phyloP scores from a whole-genome alignment of 2,113 vertebrate genomes.

The Chaetodon auriga region DNA sequence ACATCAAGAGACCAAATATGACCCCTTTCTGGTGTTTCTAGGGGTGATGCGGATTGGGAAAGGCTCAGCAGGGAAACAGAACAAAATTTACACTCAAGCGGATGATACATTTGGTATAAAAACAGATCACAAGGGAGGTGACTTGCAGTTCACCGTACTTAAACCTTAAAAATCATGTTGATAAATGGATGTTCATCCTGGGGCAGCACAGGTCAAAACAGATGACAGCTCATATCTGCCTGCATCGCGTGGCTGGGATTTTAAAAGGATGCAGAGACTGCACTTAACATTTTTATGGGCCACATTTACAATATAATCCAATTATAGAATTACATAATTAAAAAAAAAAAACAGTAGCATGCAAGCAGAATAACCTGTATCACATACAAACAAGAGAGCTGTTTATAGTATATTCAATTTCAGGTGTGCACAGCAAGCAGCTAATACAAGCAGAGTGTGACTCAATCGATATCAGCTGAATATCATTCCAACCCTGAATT shows the following conservation, averaged over 20 bases:
- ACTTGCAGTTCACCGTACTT: constrained; percentile 19
- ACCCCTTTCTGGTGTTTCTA: neutral
- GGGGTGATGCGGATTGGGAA: neutral
- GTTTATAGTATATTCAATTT: neutral
- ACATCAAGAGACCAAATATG: neutral
- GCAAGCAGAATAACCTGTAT: neutral
- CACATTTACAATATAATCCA: constrained; percentile 3
- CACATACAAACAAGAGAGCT: neutral
- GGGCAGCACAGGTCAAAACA: constrained; percentile 12
- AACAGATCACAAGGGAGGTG: constrained; percentile 35
- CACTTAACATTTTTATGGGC: neutral
- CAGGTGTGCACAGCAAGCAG: constrained; percentile 1
- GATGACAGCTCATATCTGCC: constrained; percentile 31
- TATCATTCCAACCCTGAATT: constrained; percentile 13
- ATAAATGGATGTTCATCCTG: constrained; percentile 26
- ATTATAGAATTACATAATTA: neutral
- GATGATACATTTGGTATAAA: constrained; percentile 29
- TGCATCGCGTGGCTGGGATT: neutral
- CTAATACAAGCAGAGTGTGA: constrained; percentile 14
- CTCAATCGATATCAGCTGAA: constrained; percentile 32
- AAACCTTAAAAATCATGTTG: constrained; percentile 31
- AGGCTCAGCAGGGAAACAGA: neutral
- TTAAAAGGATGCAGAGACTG: neutral
- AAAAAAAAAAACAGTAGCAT: neutral
- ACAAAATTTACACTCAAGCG: neutral